Percentiles rank a stretch among this genome's conserved stretches.
Conservation (phyloP, 2,797 vertebrate genomes). For the Gorsachius magnificus region DNA sequence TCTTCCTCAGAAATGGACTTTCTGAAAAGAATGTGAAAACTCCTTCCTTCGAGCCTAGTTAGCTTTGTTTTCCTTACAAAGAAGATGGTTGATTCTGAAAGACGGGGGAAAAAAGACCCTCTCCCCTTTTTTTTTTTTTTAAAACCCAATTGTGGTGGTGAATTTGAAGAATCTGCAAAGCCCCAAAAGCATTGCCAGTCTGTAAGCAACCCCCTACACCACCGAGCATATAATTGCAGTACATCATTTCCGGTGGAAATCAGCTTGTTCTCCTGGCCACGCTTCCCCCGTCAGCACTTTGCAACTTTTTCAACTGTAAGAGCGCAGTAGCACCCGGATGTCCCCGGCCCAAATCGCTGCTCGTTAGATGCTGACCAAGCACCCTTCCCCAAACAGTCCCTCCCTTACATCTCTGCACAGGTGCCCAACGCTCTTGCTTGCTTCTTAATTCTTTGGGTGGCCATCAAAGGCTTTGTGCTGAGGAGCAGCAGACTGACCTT, state of each 20-base stretch:
- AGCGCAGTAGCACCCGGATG: not conserved
- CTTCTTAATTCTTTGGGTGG: not conserved
- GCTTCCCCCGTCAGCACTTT: not conserved
- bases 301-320: not conserved
- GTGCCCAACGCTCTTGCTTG: not conserved
- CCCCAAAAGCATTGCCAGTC: not conserved
- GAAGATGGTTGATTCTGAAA: not conserved
- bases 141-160: not conserved
- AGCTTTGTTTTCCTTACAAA: not conserved
- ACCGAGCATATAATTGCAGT: not conserved
- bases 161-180: not conserved
- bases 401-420: not conserved
- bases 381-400: not conserved
- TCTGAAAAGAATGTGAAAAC: slow-evolving; percentile 11
- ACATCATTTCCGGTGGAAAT: not conserved
- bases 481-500: not conserved
- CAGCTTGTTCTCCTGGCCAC: not conserved
- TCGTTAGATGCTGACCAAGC: not conserved
- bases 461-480: not conserved
- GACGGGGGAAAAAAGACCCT: accelerated
- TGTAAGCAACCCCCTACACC: not conserved
- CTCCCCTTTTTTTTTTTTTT: too few relatives aligned
- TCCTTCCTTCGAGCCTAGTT: slow-evolving; percentile 18
- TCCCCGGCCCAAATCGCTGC: not conserved
- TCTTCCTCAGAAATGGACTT: not conserved